These are phyloP conservation scores for Cheiracanthium punctorium DNA, from an alignment of 2,888 invertebrate genomes.

Conservation along the genomic window DNA sequence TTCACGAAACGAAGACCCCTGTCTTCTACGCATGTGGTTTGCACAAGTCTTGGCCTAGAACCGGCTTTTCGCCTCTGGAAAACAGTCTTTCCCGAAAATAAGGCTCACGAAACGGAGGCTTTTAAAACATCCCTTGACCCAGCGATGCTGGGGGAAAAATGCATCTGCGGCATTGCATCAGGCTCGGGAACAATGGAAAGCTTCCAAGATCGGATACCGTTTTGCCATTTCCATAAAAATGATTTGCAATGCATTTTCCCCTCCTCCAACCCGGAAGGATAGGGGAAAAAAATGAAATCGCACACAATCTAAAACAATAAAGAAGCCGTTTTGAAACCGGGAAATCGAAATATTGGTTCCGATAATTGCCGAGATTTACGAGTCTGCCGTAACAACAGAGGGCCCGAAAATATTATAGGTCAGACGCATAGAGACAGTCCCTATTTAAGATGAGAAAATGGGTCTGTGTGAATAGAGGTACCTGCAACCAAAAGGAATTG, in stretches of 20 bases:
- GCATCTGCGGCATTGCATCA: background rate
- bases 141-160: background rate
- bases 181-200: conserved; percentile 2
- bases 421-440: background rate
- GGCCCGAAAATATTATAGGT: background rate
- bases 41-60: too few relatives aligned
- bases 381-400: background rate
- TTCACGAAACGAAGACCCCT: too few relatives aligned
- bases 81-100: background rate
- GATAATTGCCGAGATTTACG: conserved; percentile 18
- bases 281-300: background rate
- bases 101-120: background rate
- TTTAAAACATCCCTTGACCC: conserved; percentile 2
- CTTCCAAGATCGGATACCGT: background rate
- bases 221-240: background rate
- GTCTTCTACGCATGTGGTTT: too few relatives aligned
- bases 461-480: background rate
- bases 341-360: background rate
- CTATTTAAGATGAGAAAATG: background rate
- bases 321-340: background rate
- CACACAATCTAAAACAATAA: background rate
- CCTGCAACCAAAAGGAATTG: background rate
- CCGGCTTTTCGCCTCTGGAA: too few relatives aligned
- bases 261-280: conserved; percentile 56
- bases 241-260: conserved; percentile 39